Evolutionary conservation across 2,113 vertebrate species (phyloP).

Genomic region (Cynoglossus semilaevis): DNA sequence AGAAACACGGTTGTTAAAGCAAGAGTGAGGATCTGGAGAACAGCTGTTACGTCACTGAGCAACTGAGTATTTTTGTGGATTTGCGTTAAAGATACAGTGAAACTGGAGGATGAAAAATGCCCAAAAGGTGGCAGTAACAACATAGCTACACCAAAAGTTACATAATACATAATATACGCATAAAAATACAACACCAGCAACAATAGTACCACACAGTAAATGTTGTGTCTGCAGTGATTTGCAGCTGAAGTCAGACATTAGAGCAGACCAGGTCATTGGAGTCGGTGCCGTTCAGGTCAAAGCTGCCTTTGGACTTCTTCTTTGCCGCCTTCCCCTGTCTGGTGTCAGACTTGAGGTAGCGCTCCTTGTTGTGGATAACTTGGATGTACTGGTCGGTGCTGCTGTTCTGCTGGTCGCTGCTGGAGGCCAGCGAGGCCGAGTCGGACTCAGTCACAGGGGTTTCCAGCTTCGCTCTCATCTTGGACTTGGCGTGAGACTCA

Average conservation of each 20-base stretch:
- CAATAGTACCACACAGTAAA: no score
- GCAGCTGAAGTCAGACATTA: constrained; percentile 78
- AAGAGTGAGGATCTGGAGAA: no score
- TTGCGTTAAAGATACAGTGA: no score
- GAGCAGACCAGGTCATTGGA: constrained; percentile 85
- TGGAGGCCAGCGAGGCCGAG: constrained; percentile 84
- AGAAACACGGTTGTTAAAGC: no score
- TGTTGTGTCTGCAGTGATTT: no score
- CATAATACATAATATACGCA: no score
- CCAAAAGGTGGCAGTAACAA: no score
- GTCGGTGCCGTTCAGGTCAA: constrained; percentile 65
- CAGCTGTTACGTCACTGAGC: no score
- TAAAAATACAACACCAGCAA: no score
- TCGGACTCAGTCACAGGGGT: constrained; percentile 85
- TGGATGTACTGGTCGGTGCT: constrained; percentile 88
- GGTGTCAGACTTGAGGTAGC: constrained; percentile 69
- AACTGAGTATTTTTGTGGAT: no score
- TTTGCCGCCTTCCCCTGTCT: constrained; percentile 68
- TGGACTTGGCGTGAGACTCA: constrained; percentile 74
- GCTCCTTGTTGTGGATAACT: constrained; percentile 82
- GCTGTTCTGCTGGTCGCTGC: constrained; percentile 89
- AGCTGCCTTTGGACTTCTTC: constrained; percentile 74
- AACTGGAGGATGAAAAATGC: no score
- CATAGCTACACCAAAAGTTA: no score
- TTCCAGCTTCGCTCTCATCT: constrained; percentile 73